Conservation (phyloP, 92 coral and sea anemone species). For the Epizoanthus stellaris region DNA sequence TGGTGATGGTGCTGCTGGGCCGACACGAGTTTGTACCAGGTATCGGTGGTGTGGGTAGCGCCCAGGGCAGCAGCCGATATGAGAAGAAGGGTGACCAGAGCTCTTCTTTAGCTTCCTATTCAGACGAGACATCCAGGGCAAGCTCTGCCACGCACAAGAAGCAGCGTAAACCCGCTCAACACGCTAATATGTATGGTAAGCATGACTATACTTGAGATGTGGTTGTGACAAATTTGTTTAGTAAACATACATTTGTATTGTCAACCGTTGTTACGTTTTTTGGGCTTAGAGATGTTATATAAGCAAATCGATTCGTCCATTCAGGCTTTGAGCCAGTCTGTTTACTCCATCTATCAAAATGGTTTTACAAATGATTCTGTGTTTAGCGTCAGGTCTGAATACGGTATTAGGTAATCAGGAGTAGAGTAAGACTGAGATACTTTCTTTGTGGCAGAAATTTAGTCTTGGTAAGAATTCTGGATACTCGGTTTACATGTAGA, state of each 20-base stretch:
- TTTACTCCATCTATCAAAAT: too few relatives aligned
- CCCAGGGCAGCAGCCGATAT: slow-evolving; percentile 67
- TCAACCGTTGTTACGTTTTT: neutral
- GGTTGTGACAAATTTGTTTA: neutral
- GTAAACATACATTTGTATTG: neutral
- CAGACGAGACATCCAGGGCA: slow-evolving; percentile 89
- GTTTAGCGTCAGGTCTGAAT: too few relatives aligned
- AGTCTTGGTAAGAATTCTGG: too few relatives aligned
- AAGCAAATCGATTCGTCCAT: too few relatives aligned
- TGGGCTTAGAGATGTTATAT: too few relatives aligned
- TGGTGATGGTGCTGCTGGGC: slow-evolving; percentile 95
- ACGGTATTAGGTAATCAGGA: too few relatives aligned
- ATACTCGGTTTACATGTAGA: neutral
- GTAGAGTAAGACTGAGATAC: too few relatives aligned
- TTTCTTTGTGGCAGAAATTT: too few relatives aligned
- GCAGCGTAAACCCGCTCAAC: slow-evolving; percentile 49
- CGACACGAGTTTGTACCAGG: slow-evolving; percentile 94
- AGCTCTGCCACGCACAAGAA: slow-evolving; percentile 84
- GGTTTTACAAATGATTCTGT: too few relatives aligned
- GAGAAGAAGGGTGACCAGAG: slow-evolving; percentile 76
- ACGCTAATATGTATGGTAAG: slow-evolving; percentile 43
- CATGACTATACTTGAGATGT: too few relatives aligned
- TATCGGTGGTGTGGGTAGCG: slow-evolving; percentile 79
- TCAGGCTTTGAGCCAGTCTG: too few relatives aligned
- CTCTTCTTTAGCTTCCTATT: slow-evolving; percentile 70